Conservation (phyloP, 2,888 invertebrate genomes). For the Mythimna albipuncta region DNA sequence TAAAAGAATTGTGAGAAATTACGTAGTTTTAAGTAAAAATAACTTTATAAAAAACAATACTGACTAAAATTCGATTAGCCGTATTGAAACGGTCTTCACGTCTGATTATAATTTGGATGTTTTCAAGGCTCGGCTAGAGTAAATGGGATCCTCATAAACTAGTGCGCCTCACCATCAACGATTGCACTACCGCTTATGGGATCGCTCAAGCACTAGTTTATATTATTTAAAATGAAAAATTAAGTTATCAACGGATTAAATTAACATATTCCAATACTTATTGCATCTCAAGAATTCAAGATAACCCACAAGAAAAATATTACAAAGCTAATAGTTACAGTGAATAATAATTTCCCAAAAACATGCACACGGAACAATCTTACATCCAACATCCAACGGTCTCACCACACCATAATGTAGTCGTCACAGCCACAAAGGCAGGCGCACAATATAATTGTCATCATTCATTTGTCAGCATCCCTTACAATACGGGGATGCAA, state of each 20-base stretch:
- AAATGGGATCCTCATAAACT: too few relatives aligned
- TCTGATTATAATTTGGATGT: too few relatives aligned
- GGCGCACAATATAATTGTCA: conserved; percentile 87
- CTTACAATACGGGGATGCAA: conserved; percentile 68
- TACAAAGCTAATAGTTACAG: conserved; percentile 53
- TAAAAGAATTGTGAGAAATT: background rate
- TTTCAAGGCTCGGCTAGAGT: too few relatives aligned
- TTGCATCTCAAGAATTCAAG: background rate
- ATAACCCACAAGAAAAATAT: background rate
- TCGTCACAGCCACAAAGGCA: conserved; percentile 81
- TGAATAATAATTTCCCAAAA: conserved; percentile 60
- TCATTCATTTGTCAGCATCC: conserved; percentile 86
- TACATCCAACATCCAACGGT: conserved; percentile 62
- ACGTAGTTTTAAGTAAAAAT: background rate
- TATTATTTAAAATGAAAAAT: too few relatives aligned
- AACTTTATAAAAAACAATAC: too few relatives aligned
- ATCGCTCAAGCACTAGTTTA: too few relatives aligned
- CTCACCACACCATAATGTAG: conserved; percentile 77
- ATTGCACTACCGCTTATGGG: too few relatives aligned
- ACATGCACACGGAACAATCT: conserved; percentile 52
- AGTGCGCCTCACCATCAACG: too few relatives aligned
- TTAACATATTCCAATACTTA: too few relatives aligned
- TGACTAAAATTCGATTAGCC: too few relatives aligned
- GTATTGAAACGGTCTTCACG: too few relatives aligned
- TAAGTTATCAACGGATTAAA: too few relatives aligned